Evolutionary conservation across 2,888 invertebrate species (phyloP).

Genomic region (Macaria liturata): DNA sequence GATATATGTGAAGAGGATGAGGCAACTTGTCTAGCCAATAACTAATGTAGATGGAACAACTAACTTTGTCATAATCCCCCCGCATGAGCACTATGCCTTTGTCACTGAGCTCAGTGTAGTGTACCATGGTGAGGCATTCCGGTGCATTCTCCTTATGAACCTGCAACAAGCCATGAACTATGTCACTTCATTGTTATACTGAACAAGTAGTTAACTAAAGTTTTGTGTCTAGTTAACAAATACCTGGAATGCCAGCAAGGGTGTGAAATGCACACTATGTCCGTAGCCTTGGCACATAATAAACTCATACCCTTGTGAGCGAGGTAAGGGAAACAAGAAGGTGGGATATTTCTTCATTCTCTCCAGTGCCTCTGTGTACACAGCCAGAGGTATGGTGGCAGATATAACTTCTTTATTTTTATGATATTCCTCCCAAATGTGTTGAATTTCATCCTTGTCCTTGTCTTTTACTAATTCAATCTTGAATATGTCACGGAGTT

Average conservation of each 20-base stretch:
- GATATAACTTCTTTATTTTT: conserved; percentile 89
- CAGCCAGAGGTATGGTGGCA: conserved; percentile 86
- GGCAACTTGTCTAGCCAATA: background rate
- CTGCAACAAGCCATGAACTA: conserved; percentile 51
- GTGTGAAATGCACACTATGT: conserved; percentile 91
- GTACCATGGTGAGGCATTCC: conserved; percentile 91
- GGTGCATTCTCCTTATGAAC: conserved; percentile 95
- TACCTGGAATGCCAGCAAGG: conserved; percentile 92
- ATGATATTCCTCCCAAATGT: conserved; percentile 93
- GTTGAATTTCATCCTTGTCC: conserved; percentile 86
- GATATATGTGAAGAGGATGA: no score
- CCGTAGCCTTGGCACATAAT: conserved; percentile 89
- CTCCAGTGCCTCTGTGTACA: conserved; percentile 83
- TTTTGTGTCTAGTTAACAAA: background rate
- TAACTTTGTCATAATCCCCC: conserved; percentile 90
- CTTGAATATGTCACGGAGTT: conserved; percentile 89
- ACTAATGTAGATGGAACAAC: conserved; percentile 2
- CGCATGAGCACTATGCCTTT: conserved; percentile 92
- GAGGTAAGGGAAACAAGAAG: conserved; percentile 91
- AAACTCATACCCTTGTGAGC: conserved; percentile 93
- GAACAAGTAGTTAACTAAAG: no score
- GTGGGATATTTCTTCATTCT: conserved; percentile 85
- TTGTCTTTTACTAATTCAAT: conserved; percentile 89
- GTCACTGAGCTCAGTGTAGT: conserved; percentile 89
- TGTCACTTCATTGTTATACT: no score